Conservation (phyloP, 2,113 vertebrate species). For the Calypte anna region DNA sequence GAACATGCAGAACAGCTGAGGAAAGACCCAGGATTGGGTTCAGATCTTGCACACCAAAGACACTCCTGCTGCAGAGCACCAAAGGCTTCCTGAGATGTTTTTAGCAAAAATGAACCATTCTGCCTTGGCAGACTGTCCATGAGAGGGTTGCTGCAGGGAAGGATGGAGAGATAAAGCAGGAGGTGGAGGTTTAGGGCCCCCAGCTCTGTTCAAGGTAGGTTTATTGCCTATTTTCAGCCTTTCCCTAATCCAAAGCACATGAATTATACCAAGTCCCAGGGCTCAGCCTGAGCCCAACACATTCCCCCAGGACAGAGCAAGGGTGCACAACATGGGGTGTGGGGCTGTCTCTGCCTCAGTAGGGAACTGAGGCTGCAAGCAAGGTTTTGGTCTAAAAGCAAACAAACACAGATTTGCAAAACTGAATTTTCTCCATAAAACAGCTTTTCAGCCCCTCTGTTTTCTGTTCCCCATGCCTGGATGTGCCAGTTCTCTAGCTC, state of each 20-base stretch:
- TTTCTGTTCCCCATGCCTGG: neutral
- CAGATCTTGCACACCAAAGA: neutral
- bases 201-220: neutral
- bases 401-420: neutral
- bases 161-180: neutral
- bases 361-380: neutral
- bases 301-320: neutral
- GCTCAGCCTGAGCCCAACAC: too few species aligned
- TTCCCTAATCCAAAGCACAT: neutral
- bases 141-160: neutral
- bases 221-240: fast-evolving
- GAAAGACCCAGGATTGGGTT: neutral
- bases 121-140: neutral
- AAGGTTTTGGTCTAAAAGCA: neutral
- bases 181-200: neutral
- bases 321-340: fast-evolving
- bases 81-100: neutral
- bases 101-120: neutral
- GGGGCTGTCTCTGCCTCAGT: fast-evolving
- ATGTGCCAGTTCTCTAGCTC: neutral
- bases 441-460: neutral
- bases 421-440: neutral
- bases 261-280: neutral
- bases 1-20: neutral
- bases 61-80: neutral